Evolutionary conservation across 1,140 invertebrate genomes (phyloP).

Genomic region (Drosophila ogumai): DNA sequence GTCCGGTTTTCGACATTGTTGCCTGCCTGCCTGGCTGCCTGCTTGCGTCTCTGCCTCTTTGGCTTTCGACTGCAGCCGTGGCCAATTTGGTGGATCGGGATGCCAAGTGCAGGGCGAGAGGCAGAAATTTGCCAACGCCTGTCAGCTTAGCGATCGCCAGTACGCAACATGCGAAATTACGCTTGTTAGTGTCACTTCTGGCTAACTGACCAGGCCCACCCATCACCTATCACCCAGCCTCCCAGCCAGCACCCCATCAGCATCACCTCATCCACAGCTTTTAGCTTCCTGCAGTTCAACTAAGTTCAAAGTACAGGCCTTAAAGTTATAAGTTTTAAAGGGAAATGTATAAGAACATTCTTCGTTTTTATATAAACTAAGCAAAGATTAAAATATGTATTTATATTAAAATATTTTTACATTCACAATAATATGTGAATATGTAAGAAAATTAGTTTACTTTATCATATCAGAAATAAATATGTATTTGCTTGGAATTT

Average conservation of each 20-base stretch:
- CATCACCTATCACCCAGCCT: conserved; percentile 25
- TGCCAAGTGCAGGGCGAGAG: conserved; percentile 42
- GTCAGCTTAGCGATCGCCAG: conserved; percentile 76
- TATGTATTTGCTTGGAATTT: neutral
- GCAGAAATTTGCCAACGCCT: conserved; percentile 82
- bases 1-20: conserved; percentile 54
- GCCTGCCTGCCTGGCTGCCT: conserved; percentile 8
- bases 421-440: no score
- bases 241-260: conserved; percentile 1
- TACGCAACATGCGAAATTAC: conserved; percentile 81
- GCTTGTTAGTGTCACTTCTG: conserved; percentile 84
- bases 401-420: no score
- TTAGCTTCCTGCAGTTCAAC: conserved; percentile 7
- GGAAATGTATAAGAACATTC: no score
- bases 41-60: conserved; percentile 7
- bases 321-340: neutral
- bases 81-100: conserved; percentile 65
- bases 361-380: no score
- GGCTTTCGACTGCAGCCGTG: conserved; percentile 62
- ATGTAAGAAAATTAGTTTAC: neutral
- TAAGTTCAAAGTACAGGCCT: neutral
- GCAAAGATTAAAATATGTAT: no score
- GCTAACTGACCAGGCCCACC: conserved; percentile 56
- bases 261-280: neutral
- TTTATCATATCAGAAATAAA: neutral